Evolutionary conservation across 2,797 vertebrate species (phyloP).

Genomic region (Denticeps clupeoides): DNA sequence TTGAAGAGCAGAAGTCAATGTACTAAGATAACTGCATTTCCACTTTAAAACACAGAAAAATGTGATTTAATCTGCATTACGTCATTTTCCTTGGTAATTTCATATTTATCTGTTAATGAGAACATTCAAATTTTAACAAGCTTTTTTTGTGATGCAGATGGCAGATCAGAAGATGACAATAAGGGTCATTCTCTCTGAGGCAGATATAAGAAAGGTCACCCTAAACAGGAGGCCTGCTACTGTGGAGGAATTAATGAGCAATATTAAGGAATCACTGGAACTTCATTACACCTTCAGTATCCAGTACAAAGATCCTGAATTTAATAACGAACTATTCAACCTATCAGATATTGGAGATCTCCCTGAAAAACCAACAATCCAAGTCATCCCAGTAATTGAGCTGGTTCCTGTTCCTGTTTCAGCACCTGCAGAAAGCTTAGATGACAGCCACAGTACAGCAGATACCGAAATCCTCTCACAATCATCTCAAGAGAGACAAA

Average conservation of each 20-base stretch:
- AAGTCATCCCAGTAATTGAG: slow-evolving; percentile 19
- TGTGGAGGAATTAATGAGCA: slow-evolving; percentile 23
- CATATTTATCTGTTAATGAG: too few relatives aligned
- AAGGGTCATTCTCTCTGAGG: slow-evolving; percentile 15
- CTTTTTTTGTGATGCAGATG: slow-evolving; percentile 16
- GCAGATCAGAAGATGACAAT: too few relatives aligned
- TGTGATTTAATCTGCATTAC: too few relatives aligned
- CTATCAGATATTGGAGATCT: slow-evolving; percentile 12
- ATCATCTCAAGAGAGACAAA: slow-evolving; percentile 5
- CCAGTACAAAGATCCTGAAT: slow-evolving; percentile 23
- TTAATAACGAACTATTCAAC: slow-evolving; percentile 27
- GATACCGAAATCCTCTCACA: slow-evolving; percentile 22
- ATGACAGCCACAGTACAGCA: slow-evolving; percentile 20
- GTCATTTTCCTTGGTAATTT: too few relatives aligned
- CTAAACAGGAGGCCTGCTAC: neutral
- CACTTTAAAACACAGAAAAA: too few relatives aligned
- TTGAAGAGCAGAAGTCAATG: too few relatives aligned
- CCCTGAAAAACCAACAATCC: slow-evolving; percentile 24
- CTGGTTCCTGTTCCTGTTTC: neutral
- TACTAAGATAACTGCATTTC: too few relatives aligned
- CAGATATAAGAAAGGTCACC: slow-evolving; percentile 20
- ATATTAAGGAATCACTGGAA: slow-evolving; percentile 13
- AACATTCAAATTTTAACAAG: too few relatives aligned
- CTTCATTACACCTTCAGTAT: slow-evolving; percentile 11
- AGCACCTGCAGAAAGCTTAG: neutral